A percentile compares a stretch with the other conserved stretches of the same genome.
Conservation (phyloP, 2,113 vertebrate species). For the Mesoclemmys tuberculata region DNA sequence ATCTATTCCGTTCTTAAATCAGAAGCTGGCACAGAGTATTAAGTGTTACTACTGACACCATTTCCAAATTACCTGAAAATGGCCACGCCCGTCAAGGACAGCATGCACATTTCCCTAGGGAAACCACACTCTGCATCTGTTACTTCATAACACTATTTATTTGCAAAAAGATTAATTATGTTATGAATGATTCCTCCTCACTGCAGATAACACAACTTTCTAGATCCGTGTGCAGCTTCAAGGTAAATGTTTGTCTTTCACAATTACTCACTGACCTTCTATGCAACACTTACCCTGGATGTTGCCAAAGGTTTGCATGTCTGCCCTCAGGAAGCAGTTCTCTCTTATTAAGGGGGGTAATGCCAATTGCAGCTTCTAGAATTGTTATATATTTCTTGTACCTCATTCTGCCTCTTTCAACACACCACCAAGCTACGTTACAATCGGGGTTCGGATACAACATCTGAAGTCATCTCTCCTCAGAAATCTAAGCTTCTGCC, state of each 20-base stretch:
- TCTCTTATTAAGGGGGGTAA: conserved; percentile 93
- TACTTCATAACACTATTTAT: background rate
- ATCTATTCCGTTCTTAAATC: background rate
- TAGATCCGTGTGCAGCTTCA: background rate
- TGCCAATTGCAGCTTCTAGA: conserved; percentile 91
- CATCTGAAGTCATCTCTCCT: conserved; percentile 43
- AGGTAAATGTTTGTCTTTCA: background rate
- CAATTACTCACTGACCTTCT: background rate
- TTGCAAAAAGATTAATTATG: background rate
- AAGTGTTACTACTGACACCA: conserved; percentile 1
- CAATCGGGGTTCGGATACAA: conserved; percentile 7
- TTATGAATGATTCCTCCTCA: background rate
- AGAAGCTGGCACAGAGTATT: background rate
- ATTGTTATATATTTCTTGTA: conserved; percentile 96
- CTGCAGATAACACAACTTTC: background rate
- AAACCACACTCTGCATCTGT: background rate
- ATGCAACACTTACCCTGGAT: conserved; percentile 86
- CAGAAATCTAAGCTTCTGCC: conserved; percentile 5
- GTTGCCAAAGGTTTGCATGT: conserved; percentile 91
- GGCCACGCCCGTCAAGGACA: background rate
- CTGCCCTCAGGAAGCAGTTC: conserved; percentile 91
- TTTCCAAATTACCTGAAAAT: background rate
- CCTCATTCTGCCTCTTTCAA: conserved; percentile 83
- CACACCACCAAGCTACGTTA: conserved; percentile 1
- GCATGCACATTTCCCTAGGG: background rate